Conservation (phyloP, 2,888 invertebrate species). For the Pyralis farinalis region DNA sequence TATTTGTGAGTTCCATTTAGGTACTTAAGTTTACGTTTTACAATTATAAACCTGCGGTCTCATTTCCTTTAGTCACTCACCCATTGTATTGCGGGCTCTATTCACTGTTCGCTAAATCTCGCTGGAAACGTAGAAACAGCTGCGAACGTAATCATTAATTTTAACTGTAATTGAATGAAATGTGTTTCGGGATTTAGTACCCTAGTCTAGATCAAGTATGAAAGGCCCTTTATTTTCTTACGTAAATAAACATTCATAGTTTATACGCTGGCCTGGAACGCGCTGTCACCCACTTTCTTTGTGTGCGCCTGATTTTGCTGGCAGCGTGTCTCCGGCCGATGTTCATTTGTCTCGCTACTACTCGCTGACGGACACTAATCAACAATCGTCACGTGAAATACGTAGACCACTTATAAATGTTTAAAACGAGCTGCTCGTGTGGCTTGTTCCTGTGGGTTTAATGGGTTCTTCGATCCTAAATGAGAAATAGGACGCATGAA, state of each 20-base stretch:
- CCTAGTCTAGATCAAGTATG: neutral
- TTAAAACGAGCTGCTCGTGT: too few species aligned
- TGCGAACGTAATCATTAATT: slow-evolving; percentile 39
- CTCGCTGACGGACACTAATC: slow-evolving; percentile 42
- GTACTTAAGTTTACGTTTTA: slow-evolving; percentile 10
- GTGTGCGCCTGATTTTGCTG: slow-evolving; percentile 32
- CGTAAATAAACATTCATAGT: neutral
- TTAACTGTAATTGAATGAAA: slow-evolving; percentile 26
- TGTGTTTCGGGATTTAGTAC: slow-evolving; percentile 9
- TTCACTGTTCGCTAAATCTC: slow-evolving; percentile 29
- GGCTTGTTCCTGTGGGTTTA: too few species aligned
- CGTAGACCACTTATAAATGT: neutral
- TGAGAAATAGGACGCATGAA: too few species aligned
- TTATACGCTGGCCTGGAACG: neutral
- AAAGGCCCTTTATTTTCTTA: too few species aligned
- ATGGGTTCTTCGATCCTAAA: too few species aligned
- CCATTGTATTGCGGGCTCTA: slow-evolving; percentile 26
- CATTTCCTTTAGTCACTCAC: slow-evolving; percentile 24
- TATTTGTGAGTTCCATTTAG: too few species aligned
- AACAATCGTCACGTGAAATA: slow-evolving; percentile 24
- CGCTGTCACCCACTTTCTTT: slow-evolving; percentile 44
- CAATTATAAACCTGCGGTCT: slow-evolving; percentile 28
- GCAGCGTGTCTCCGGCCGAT: slow-evolving; percentile 30
- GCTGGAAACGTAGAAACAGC: slow-evolving; percentile 31
- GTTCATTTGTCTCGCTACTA: slow-evolving; percentile 42